Conservation (phyloP, 2,797 vertebrate species). For the Labroides dimidiatus region DNA sequence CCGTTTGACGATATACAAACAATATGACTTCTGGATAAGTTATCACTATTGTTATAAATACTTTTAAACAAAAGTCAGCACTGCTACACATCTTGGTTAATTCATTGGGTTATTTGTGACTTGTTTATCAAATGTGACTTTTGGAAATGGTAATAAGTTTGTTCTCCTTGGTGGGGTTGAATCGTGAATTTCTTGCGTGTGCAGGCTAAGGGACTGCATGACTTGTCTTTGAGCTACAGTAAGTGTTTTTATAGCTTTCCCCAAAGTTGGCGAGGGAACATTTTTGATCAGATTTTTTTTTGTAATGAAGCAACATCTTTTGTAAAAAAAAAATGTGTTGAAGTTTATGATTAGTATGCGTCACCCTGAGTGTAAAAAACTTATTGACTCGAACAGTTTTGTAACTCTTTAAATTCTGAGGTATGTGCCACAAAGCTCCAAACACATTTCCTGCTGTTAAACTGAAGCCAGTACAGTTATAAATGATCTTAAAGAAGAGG, state of each 20-base stretch:
- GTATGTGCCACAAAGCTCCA: not conserved
- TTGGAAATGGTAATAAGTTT: constrained; percentile 61
- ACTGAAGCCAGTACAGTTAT: not conserved
- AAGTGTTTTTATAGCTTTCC: constrained; percentile 3
- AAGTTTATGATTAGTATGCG: constrained; percentile 3
- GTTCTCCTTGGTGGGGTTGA: constrained; percentile 51
- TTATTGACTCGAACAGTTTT: not conserved
- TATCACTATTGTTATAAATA: constrained; percentile 7
- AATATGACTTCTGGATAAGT: constrained; percentile 7
- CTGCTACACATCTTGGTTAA: constrained; percentile 40
- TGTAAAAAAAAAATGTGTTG: constrained; percentile 12
- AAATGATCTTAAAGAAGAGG: not conserved
- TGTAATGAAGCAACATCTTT: constrained; percentile 37
- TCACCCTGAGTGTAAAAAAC: constrained; percentile 3
- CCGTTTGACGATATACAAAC: constrained; percentile 13
- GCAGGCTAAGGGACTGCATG: constrained; percentile 42
- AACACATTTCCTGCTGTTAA: not conserved
- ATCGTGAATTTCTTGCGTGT: constrained; percentile 48
- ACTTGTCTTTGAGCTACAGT: constrained; percentile 25
- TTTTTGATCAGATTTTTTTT: constrained; percentile 30
- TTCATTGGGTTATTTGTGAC: constrained; percentile 48
- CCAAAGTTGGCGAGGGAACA: not conserved
- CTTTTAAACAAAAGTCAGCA: constrained; percentile 12
- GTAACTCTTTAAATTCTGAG: not conserved
- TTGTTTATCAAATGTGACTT: constrained; percentile 56